Evolutionary conservation across 2,888 invertebrate species (phyloP).

Genomic region (Eremobia ochroleuca): DNA sequence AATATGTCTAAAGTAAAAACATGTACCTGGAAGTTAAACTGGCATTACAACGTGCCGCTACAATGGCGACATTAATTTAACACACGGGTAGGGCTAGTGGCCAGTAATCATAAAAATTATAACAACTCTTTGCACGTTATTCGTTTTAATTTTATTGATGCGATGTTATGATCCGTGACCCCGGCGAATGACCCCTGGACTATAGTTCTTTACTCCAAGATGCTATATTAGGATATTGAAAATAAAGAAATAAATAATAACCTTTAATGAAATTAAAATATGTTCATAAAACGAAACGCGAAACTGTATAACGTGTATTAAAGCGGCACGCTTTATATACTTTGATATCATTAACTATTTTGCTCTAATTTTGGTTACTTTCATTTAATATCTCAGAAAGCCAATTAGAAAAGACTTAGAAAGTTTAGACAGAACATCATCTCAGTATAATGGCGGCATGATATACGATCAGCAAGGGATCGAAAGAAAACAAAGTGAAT

Average conservation of each 20-base stretch:
- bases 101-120: not conserved
- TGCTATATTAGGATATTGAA: not conserved
- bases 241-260: not conserved
- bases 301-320: not conserved
- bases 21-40: not conserved
- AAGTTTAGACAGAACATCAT: constrained; percentile 60
- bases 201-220: too few species aligned
- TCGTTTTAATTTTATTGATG: not conserved
- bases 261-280: too few species aligned
- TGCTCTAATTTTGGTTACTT: not conserved
- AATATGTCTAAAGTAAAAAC: not conserved
- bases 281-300: not conserved
- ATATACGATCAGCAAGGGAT: constrained; percentile 59
- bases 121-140: not conserved
- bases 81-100: not conserved
- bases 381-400: constrained; percentile 42
- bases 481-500: constrained; percentile 64
- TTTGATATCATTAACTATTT: not conserved
- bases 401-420: constrained; percentile 53
- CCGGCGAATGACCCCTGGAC: too few species aligned
- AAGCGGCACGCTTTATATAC: too few species aligned
- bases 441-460: constrained; percentile 48
- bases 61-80: not conserved
- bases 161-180: not conserved
- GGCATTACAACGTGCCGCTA: not conserved